Evolutionary conservation across 2,113 vertebrate genomes (phyloP).

Genomic region (Prinia subflava): DNA sequence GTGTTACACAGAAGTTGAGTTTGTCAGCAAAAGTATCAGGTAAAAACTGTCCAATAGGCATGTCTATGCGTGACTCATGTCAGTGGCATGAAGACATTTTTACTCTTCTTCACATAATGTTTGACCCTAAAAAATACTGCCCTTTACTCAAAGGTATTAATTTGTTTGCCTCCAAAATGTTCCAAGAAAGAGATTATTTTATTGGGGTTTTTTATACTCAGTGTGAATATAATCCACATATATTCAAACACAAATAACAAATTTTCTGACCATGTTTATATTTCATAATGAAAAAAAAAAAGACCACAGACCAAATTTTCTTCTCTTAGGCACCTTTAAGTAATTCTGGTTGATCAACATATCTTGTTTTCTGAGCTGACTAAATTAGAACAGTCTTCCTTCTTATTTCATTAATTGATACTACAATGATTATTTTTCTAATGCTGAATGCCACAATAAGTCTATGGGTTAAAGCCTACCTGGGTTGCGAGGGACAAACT

Average conservation of each 20-base stretch:
- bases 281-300: not conserved
- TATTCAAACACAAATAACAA: not conserved
- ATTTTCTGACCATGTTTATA: not conserved
- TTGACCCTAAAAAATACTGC: not conserved
- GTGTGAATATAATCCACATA: not conserved
- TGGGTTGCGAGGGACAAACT: not conserved
- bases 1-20: not conserved
- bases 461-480: not conserved
- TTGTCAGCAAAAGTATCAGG: not conserved
- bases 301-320: not conserved
- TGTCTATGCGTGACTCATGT: not conserved
- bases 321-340: not conserved
- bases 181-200: not conserved
- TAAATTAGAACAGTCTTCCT: not conserved
- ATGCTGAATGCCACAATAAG: not conserved
- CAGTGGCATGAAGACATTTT: not conserved
- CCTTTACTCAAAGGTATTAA: not conserved
- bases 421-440: not conserved
- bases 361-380: not conserved
- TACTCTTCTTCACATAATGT: not conserved
- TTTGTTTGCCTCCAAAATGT: not conserved
- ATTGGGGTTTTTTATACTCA: not conserved
- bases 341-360: not conserved
- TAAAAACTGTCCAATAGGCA: not conserved
- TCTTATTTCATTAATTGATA: constrained; percentile 3